Evolutionary conservation across 2,888 invertebrate species (phyloP).

Genomic region (Incurvaria masculella): DNA sequence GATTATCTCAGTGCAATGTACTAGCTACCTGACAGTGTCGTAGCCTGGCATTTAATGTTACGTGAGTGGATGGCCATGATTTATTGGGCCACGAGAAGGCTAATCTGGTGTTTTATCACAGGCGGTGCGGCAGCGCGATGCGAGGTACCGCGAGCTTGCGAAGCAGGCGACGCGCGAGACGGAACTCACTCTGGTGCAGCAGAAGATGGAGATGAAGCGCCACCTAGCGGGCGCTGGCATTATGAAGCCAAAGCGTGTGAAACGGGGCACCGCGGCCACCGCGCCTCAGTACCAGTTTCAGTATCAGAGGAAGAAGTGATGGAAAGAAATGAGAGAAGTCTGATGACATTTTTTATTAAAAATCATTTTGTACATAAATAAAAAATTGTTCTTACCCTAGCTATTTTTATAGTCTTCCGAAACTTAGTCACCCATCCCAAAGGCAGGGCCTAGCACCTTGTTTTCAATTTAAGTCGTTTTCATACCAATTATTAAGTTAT

Average conservation of each 20-base stretch:
- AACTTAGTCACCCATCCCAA: slow-evolving; percentile 1
- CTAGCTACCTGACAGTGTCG: too few species aligned
- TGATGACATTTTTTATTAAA: neutral
- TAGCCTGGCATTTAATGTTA: too few species aligned
- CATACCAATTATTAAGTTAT: too few species aligned
- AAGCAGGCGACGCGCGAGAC: slow-evolving; percentile 76
- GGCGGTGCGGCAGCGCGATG: slow-evolving; percentile 51
- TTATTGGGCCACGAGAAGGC: too few species aligned
- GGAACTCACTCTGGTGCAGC: slow-evolving; percentile 70
- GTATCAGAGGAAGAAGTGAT: slow-evolving; percentile 75
- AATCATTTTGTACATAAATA: slow-evolving; percentile 4
- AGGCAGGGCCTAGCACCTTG: too few species aligned
- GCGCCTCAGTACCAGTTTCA: slow-evolving; percentile 80
- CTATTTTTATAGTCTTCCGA: too few species aligned
- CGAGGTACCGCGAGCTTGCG: slow-evolving; percentile 68
- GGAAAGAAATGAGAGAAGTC: slow-evolving; percentile 4
- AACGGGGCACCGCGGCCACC: slow-evolving; percentile 59
- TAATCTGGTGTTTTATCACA: too few species aligned
- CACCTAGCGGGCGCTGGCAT: slow-evolving; percentile 62
- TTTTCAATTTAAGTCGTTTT: too few species aligned
- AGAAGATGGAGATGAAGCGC: slow-evolving; percentile 73
- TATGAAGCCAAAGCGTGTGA: slow-evolving; percentile 63
- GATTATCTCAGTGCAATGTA: too few species aligned
- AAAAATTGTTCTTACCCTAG: too few species aligned
- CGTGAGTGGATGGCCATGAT: too few species aligned